Evolutionary conservation across 2,888 invertebrate genomes (phyloP).

Genomic region (Elysia crispata): DNA sequence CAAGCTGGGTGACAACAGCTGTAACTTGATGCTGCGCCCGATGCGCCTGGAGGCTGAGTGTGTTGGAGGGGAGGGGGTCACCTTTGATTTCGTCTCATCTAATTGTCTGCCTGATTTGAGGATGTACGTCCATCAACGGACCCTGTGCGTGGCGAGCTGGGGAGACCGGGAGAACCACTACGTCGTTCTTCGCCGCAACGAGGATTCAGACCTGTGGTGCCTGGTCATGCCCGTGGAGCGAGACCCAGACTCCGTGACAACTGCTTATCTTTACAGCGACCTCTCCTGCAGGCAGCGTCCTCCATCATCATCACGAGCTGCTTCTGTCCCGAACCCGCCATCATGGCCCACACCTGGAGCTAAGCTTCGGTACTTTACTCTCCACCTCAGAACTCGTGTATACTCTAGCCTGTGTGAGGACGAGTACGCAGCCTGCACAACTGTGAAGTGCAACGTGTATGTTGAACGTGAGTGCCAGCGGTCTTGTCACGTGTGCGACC

Average conservation of each 20-base stretch:
- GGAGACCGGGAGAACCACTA: constrained; percentile 57
- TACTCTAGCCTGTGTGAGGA: constrained; percentile 66
- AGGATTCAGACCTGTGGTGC: constrained; percentile 60
- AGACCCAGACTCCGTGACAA: constrained; percentile 19
- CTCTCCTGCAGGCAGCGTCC: constrained; percentile 51
- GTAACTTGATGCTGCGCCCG: constrained; percentile 67
- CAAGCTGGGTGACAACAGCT: constrained; percentile 57
- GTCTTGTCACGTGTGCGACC: constrained; percentile 64
- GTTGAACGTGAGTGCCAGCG: constrained; percentile 65
- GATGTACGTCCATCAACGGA: constrained; percentile 60
- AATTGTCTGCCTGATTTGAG: constrained; percentile 59
- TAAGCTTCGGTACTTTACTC: constrained; percentile 51
- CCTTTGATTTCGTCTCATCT: constrained; percentile 62
- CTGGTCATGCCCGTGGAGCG: constrained; percentile 56
- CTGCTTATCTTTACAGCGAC: constrained; percentile 60
- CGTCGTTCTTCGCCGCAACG: constrained; percentile 57
- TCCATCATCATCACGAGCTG: neutral
- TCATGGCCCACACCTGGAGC: neutral
- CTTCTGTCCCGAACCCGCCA: neutral
- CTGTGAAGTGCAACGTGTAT: constrained; percentile 58
- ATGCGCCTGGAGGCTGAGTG: constrained; percentile 73
- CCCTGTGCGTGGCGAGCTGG: constrained; percentile 65
- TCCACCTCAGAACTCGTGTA: constrained; percentile 57
- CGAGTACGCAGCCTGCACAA: constrained; percentile 65
- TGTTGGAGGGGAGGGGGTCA: constrained; percentile 67